Conservation (phyloP, 2,113 vertebrate genomes). For the Suricata suricatta region DNA sequence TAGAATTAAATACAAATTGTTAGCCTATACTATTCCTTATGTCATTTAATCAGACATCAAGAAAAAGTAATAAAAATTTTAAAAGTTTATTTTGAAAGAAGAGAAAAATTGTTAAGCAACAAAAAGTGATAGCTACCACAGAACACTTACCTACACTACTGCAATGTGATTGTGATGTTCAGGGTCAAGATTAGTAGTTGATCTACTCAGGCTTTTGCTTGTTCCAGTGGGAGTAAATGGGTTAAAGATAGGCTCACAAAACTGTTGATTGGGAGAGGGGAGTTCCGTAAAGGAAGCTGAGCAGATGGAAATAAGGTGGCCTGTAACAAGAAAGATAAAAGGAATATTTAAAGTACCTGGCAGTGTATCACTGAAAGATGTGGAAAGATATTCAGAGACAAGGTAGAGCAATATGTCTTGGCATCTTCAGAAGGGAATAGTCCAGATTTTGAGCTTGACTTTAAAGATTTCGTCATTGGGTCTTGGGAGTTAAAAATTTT, state of each 20-base stretch:
- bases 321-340: not conserved
- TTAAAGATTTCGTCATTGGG: not conserved
- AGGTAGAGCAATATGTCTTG: not conserved
- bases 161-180: not conserved
- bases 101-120: not conserved
- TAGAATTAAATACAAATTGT: conserved; percentile 28
- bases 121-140: not conserved
- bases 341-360: not conserved
- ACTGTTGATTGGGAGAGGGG: not conserved
- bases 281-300: not conserved
- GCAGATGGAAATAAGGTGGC: not conserved
- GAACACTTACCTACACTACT: not conserved
- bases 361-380: not conserved
- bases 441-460: conserved; percentile 1
- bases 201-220: not conserved
- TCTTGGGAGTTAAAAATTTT: not conserved
- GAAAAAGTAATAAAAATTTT: not conserved
- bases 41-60: not conserved
- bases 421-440: not conserved
- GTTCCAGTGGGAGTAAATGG: not conserved
- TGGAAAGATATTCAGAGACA: not conserved
- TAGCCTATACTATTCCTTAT: not conserved
- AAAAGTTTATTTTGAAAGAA: conserved; percentile 34
- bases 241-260: not conserved
- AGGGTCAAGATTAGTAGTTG: not conserved